Evolutionary conservation across 2,797 vertebrate genomes (phyloP).

Genomic region (Avahi laniger): DNA sequence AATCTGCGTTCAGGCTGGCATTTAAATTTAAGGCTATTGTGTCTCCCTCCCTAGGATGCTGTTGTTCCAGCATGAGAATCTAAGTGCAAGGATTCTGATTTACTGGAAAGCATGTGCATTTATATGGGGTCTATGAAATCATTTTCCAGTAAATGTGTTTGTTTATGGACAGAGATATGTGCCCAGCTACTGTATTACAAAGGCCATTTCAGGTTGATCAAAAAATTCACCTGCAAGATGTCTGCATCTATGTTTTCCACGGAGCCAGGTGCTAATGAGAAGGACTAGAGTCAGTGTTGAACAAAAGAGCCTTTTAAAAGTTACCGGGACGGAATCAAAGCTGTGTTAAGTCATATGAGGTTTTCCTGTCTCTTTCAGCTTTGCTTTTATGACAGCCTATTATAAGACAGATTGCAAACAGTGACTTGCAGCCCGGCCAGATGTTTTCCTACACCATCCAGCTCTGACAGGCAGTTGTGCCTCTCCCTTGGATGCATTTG

Average conservation of each 20-base stretch:
- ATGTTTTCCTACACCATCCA: background rate
- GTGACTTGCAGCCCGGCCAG: background rate
- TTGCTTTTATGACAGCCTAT: background rate
- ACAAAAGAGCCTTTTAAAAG: background rate
- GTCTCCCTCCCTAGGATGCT: rapidly evolving
- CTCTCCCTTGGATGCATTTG: no score
- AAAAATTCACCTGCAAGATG: background rate
- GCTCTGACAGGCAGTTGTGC: background rate
- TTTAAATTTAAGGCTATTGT: background rate
- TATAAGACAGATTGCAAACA: background rate
- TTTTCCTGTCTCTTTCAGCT: background rate
- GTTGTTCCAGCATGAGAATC: background rate
- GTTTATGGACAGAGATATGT: background rate
- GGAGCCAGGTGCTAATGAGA: background rate
- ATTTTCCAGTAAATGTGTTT: background rate
- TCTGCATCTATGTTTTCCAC: rapidly evolving
- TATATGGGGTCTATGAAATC: background rate
- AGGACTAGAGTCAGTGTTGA: background rate
- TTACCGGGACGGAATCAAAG: background rate
- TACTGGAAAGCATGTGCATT: background rate
- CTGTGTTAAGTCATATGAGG: background rate
- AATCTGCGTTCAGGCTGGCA: background rate
- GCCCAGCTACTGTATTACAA: background rate
- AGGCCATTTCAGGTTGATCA: background rate
- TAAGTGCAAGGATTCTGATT: background rate